Conservation (phyloP, 2,888 invertebrate species). For the Pomacea canaliculata region DNA sequence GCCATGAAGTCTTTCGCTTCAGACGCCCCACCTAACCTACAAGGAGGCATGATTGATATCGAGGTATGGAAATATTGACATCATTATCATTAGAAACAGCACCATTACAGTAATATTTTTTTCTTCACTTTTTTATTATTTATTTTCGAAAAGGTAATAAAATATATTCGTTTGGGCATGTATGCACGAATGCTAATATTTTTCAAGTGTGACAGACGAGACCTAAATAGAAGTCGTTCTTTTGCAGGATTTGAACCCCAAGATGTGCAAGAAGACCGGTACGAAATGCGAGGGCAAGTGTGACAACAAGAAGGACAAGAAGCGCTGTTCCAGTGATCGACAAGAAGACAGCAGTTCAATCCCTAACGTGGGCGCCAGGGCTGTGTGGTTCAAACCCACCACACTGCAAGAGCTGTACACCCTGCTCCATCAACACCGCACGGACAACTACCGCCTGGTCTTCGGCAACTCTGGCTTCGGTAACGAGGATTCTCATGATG, state of each 20-base stretch:
- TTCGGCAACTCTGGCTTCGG: conserved; percentile 85
- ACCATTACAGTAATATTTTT: background rate
- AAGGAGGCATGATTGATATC: conserved; percentile 46
- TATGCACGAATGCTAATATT: no score
- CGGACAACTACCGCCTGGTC: conserved; percentile 72
- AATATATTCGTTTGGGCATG: no score
- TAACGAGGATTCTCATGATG: background rate
- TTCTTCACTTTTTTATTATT: no score
- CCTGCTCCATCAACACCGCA: conserved; percentile 40
- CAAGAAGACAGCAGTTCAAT: conserved; percentile 24
- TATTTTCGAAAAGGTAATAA: no score
- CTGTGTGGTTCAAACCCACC: conserved; percentile 56
- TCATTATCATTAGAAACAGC: background rate
- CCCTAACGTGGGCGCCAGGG: conserved; percentile 44
- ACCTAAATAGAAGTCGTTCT: no score
- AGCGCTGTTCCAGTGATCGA: no score
- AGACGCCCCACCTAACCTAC: conserved; percentile 35
- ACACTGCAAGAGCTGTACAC: conserved; percentile 41
- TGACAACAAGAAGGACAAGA: conserved; percentile 21
- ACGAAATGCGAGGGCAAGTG: conserved; percentile 49
- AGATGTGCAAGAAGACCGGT: conserved; percentile 53
- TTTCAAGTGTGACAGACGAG: no score
- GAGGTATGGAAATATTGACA: conserved; percentile 45
- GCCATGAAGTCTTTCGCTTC: conserved; percentile 82
- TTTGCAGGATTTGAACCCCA: conserved; percentile 18